Percentiles rank a stretch among this genome's conserved stretches.
Conservation (phyloP, 2,888 invertebrate species). For the Brachyptera putata region DNA sequence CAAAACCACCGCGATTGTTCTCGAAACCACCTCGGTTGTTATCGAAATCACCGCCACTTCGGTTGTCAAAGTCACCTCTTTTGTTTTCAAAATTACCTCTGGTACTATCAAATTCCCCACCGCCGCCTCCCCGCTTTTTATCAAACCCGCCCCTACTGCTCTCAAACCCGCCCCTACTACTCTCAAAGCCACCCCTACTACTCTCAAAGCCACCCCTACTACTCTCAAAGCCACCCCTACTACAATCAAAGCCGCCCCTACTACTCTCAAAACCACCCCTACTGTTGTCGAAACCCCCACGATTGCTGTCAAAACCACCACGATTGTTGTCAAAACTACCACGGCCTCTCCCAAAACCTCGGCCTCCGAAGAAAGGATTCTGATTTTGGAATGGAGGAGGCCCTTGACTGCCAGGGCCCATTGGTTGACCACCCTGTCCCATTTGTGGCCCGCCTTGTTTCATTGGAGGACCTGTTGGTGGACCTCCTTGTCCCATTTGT, state of each 20-base stretch:
- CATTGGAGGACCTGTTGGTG: not conserved
- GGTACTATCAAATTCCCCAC: constrained; percentile 9
- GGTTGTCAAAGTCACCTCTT: not conserved
- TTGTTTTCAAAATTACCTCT: not conserved
- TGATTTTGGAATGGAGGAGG: not conserved
- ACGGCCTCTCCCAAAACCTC: not conserved
- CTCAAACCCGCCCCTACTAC: not conserved
- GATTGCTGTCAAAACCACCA: not conserved
- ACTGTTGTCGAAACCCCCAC: not conserved
- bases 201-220: not conserved
- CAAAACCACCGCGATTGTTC: not conserved
- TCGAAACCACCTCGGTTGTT: not conserved
- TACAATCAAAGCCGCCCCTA: not conserved
- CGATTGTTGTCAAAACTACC: constrained; percentile 4
- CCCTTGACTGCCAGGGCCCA: not conserved
- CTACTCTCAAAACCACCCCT: not conserved
- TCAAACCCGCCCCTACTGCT: not conserved
- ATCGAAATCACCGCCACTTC: not conserved
- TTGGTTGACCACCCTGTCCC: not conserved
- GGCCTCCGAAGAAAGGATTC: not conserved
- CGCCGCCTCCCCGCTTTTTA: too few relatives aligned
- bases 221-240: not conserved
- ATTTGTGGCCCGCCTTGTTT: not conserved
- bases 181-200: not conserved
- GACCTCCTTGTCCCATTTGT: not conserved